Conservation (phyloP, 1,140 invertebrate species). For the Listronotus oregonensis region DNA sequence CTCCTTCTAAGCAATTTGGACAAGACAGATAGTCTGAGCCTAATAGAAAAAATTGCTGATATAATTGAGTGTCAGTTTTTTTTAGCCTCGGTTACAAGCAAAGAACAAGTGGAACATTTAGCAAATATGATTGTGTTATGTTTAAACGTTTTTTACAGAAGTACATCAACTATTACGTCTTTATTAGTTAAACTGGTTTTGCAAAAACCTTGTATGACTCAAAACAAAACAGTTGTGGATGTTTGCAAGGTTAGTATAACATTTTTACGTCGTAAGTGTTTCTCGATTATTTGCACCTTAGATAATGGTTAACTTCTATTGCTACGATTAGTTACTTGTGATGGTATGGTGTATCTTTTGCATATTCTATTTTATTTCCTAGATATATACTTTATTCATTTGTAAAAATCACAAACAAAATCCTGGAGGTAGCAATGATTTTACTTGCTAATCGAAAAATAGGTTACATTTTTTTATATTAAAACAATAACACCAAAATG, state of each 20-base stretch:
- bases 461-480: too few species aligned
- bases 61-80: slow-evolving; percentile 52
- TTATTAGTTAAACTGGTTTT: slow-evolving; percentile 1
- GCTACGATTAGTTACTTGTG: too few species aligned
- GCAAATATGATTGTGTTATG: slow-evolving; percentile 31
- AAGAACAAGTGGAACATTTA: slow-evolving; percentile 34
- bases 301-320: too few species aligned
- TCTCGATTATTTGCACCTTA: too few species aligned
- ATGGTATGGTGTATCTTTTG: too few species aligned
- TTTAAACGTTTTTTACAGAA: slow-evolving; percentile 22
- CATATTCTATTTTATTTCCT: too few species aligned
- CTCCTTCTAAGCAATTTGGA: slow-evolving; percentile 34
- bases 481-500: too few species aligned
- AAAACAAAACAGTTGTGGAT: neutral
- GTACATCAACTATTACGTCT: slow-evolving; percentile 30
- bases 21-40: slow-evolving; percentile 14
- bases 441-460: too few species aligned
- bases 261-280: too few species aligned
- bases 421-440: too few species aligned
- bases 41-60: slow-evolving; percentile 50
- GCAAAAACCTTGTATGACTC: neutral
- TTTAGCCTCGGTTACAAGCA: slow-evolving; percentile 30
- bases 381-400: too few species aligned
- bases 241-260: slow-evolving; percentile 6
- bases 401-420: too few species aligned